Base-by-base conservation (phyloP, 2,113 vertebrate species). In the Sinocyclocheilus anophthalmus region DNA sequence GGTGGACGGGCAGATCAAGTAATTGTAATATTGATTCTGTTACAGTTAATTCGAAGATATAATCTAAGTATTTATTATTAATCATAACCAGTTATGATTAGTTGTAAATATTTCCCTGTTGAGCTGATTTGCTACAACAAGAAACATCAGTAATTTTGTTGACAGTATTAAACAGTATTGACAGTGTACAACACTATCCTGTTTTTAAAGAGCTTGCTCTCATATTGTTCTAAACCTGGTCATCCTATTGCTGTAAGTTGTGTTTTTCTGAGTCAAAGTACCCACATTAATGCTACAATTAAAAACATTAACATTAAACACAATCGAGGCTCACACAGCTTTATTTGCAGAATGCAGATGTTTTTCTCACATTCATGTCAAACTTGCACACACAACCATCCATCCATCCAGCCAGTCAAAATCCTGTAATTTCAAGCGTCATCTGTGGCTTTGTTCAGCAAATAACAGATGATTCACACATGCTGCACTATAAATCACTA, bases 371-470 rank as follows among this genome's bases (percentile, higher is more conserved):
- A 53, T 39, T 55, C 42, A n/a, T 57, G 26, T 59, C 59, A 37
- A 45, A 83, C 57, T 50, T 12, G 39, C 61, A 24, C 45, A 48
- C 48, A 75, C 59, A 65, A 24, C 26, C 80, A 33, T 72, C 59
- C 18, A 55, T 9, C 53, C 18, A 55, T 9, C 53, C 65, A 22
- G 50, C 84, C 42, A 76, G 76, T 72, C 67, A 61, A 76, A 75
- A 11, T 63, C 48, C 55, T 39, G 65, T 45, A 20, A 88, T 78
- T 85, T 82, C 75, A 18, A 45, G 11, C 53, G 59, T 83, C 61
- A 73, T 88, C n/a, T 88, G 61, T 83, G 37, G 63, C 65, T 76
- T 81, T 67, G 63, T 78, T 30, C 26, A 70, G 76, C 67, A 76
- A 24, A 82, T 42, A 63, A 86, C 30, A 57, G 50, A 63, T 63